Evolutionary conservation across 2,888 invertebrate species (phyloP).

Genomic region (Parnassius smintheus): DNA sequence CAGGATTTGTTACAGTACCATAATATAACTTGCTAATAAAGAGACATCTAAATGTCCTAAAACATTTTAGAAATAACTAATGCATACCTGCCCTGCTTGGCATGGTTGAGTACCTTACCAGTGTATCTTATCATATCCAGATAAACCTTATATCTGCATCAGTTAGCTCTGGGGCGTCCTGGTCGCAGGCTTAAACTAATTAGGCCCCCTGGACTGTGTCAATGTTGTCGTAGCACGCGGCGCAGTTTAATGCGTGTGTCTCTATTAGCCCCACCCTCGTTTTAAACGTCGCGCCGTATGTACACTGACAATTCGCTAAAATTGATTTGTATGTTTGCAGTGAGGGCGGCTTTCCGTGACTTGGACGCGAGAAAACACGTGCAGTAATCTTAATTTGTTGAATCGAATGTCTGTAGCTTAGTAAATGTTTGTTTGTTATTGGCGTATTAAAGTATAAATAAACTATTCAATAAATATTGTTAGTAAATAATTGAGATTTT

Average conservation of each 20-base stretch:
- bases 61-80: no score
- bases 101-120: no score
- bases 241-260: slow-evolving; percentile 77
- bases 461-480: not conserved
- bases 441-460: no score
- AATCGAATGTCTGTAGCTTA: slow-evolving; percentile 1
- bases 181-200: slow-evolving; percentile 76
- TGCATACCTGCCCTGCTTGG: no score
- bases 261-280: slow-evolving; percentile 75
- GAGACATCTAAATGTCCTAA: no score
- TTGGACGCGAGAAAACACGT: slow-evolving; percentile 15
- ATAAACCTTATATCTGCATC: slow-evolving; percentile 33
- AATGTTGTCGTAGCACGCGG: slow-evolving; percentile 74
- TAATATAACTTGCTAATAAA: no score
- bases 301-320: slow-evolving; percentile 72
- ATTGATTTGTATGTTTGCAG: slow-evolving; percentile 72
- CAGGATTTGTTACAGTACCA: no score
- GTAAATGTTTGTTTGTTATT: no score
- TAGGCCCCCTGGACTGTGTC: slow-evolving; percentile 74
- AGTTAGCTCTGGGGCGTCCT: slow-evolving; percentile 54
- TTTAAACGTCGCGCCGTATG: slow-evolving; percentile 71
- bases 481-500: not conserved
- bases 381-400: slow-evolving; percentile 18
- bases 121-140: slow-evolving; percentile 31
- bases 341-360: slow-evolving; percentile 35